Percentiles rank a stretch among this genome's conserved stretches.
phyloP scores from a whole-genome alignment of 64 coral and sea anemone genomes.

The Pocillopora damicornis region DNA sequence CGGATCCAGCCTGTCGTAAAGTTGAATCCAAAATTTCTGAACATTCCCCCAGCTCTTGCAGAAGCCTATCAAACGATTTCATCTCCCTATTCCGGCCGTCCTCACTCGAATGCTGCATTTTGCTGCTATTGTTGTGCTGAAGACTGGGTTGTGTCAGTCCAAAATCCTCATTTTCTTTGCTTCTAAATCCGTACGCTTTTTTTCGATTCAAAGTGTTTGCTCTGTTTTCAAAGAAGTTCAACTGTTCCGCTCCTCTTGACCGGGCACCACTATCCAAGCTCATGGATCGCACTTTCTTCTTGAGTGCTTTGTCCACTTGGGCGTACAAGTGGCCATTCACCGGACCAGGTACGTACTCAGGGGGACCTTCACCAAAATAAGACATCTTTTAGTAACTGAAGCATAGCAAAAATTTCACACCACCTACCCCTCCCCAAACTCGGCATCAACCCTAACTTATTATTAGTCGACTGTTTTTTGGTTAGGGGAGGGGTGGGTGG shows the following conservation, averaged over 20 bases:
- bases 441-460: too few relatives aligned
- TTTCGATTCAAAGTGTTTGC: slow-evolving; percentile 28
- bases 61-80: slow-evolving; percentile 59
- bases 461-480: too few relatives aligned
- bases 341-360: slow-evolving; percentile 64
- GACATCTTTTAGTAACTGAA: background rate
- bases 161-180: background rate
- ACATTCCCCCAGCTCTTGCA: slow-evolving; percentile 53
- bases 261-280: slow-evolving; percentile 50
- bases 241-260: background rate
- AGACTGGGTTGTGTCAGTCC: slow-evolving; percentile 8
- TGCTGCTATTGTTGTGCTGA: background rate
- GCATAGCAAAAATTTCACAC: too few relatives aligned
- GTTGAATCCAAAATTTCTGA: slow-evolving; percentile 53
- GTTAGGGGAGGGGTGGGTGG: too few relatives aligned
- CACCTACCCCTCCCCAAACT: too few relatives aligned
- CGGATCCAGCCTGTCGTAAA: background rate
- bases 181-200: slow-evolving; percentile 20
- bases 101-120: background rate
- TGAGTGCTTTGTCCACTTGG: slow-evolving; percentile 63
- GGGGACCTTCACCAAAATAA: slow-evolving; percentile 26
- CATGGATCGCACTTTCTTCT: slow-evolving; percentile 58
- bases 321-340: slow-evolving; percentile 73
- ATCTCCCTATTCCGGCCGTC: background rate
- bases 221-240: slow-evolving; percentile 36